These are phyloP conservation scores for Hypselothyrea guttata DNA, from an alignment of 2,888 invertebrate species.

Conservation along the genomic window DNA sequence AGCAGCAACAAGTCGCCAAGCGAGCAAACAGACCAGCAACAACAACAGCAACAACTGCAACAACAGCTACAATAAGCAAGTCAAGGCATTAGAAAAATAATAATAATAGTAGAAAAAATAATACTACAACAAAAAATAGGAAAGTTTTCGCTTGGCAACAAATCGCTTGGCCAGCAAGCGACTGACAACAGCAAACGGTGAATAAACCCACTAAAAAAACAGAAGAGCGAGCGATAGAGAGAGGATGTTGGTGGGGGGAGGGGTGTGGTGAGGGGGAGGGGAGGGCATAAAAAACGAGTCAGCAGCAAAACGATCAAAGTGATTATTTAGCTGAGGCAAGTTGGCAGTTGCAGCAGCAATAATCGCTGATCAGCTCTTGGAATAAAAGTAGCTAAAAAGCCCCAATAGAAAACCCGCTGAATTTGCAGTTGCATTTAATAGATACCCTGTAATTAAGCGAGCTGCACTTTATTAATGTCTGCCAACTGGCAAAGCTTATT, in stretches of 20 bases:
- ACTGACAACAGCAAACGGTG: slow-evolving; percentile 37
- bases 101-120: slow-evolving; percentile 16
- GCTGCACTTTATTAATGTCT: background rate
- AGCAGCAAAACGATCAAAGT: slow-evolving; percentile 51
- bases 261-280: background rate
- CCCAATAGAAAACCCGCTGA: background rate
- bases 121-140: slow-evolving; percentile 33
- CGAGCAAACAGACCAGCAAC: slow-evolving; percentile 51
- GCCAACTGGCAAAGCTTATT: slow-evolving; percentile 1
- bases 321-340: slow-evolving; percentile 44
- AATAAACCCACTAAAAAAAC: slow-evolving; percentile 48
- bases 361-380: slow-evolving; percentile 15
- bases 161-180: slow-evolving; percentile 49
- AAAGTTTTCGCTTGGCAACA: slow-evolving; percentile 60
- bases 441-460: slow-evolving; percentile 1
- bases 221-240: background rate
- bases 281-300: slow-evolving; percentile 36
- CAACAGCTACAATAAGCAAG: slow-evolving; percentile 6
- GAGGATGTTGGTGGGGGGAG: too few relatives aligned
- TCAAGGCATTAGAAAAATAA: slow-evolving; percentile 25
- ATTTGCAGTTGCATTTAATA: slow-evolving; percentile 3
- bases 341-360: slow-evolving; percentile 15
- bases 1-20: slow-evolving; percentile 44
- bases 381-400: slow-evolving; percentile 10
- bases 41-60: slow-evolving; percentile 36